Evolutionary conservation across 2,888 invertebrate genomes (phyloP).

Genomic region (Iselma pallidipennis): DNA sequence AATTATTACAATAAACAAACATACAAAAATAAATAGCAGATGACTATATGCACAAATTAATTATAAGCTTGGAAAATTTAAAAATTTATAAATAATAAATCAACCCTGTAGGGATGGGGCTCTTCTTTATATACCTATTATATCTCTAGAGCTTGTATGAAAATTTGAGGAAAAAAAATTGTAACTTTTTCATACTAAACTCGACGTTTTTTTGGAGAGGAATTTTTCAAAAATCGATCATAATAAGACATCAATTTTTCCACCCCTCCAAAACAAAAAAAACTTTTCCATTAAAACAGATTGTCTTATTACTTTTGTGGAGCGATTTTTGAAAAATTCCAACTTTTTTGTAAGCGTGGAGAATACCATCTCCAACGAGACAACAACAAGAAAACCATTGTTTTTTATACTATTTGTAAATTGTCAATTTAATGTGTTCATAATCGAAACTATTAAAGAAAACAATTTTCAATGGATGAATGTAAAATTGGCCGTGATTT

Average conservation of each 20-base stretch:
- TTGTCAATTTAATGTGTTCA: constrained; percentile 55
- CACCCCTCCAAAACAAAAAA: too few relatives aligned
- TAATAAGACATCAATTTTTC: constrained; percentile 47
- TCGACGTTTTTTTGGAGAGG: constrained; percentile 22
- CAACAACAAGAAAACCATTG: too few relatives aligned
- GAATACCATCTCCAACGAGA: not conserved
- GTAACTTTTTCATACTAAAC: constrained; percentile 25
- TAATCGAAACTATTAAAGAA: constrained; percentile 31
- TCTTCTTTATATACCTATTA: constrained; percentile 13
- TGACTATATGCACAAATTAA: constrained; percentile 51
- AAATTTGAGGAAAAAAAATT: not conserved
- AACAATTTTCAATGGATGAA: constrained; percentile 6
- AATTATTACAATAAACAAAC: too few relatives aligned
- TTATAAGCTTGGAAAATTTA: constrained; percentile 40
- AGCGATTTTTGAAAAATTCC: constrained; percentile 49
- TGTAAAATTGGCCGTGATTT: constrained; percentile 32
- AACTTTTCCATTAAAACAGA: constrained; percentile 27
- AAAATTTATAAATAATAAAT: constrained; percentile 17
- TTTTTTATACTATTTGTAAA: constrained; percentile 25
- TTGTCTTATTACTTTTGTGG: constrained; percentile 54
- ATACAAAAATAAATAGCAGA: constrained; percentile 10
- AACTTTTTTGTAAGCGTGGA: not conserved
- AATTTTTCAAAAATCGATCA: constrained; percentile 45
- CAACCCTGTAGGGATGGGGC: constrained; percentile 42
- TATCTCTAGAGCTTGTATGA: not conserved